These are phyloP conservation scores for Agrypnus murinus DNA, from an alignment of 2,888 invertebrate genomes.

Conservation along the genomic window DNA sequence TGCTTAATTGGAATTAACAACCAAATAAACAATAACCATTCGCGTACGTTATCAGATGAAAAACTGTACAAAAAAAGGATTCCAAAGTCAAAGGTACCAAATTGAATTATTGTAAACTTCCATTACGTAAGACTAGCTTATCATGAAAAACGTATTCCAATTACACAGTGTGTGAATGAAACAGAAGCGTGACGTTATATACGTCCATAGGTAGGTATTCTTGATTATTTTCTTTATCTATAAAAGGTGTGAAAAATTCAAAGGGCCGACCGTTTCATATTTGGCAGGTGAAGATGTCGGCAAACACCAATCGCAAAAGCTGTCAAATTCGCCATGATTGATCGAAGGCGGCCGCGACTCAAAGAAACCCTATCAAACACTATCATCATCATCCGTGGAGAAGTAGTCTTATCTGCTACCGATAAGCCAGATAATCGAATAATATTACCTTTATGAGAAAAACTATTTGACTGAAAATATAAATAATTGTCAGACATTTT, in stretches of 20 bases:
- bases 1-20: too few species aligned
- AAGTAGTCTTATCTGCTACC: slow-evolving; percentile 36
- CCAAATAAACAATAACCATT: too few species aligned
- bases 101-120: neutral
- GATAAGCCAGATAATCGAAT: slow-evolving; percentile 46
- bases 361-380: slow-evolving; percentile 53
- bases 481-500: too few species aligned
- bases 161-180: neutral
- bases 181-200: neutral
- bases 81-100: too few species aligned
- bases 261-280: slow-evolving; percentile 54
- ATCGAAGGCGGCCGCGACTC: slow-evolving; percentile 63
- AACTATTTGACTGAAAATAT: neutral
- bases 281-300: slow-evolving; percentile 69
- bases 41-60: too few species aligned
- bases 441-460: slow-evolving; percentile 39
- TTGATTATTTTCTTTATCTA: slow-evolving; percentile 37
- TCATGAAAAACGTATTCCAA: neutral
- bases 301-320: slow-evolving; percentile 64
- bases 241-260: slow-evolving; percentile 37
- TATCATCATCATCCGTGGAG: slow-evolving; percentile 47
- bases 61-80: too few species aligned
- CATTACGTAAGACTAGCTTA: neutral
- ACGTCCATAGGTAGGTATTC: slow-evolving; percentile 2
- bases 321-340: slow-evolving; percentile 67